A percentile compares a stretch with the other conserved stretches of the same genome.
phyloP scores from a whole-genome alignment of 2,888 invertebrate species.

The Tubiluchus corallicola region DNA sequence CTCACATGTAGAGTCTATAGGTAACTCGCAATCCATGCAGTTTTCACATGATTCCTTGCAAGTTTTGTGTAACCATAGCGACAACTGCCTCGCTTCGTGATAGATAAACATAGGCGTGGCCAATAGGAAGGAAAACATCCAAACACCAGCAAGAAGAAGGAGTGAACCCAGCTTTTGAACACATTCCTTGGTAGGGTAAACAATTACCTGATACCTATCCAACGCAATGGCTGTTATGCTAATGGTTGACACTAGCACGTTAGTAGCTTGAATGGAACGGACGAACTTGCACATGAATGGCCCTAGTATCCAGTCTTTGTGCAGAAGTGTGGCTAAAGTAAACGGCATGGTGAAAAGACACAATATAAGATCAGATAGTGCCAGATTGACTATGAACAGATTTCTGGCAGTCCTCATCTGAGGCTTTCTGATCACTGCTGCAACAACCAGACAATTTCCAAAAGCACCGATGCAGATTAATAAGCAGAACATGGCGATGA shows the following conservation, averaged over 20 bases:
- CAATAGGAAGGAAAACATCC: slow-evolving; percentile 50
- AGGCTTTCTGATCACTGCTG: slow-evolving; percentile 58
- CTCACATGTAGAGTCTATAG: no score
- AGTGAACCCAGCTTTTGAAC: slow-evolving; percentile 55
- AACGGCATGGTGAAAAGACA: slow-evolving; percentile 77
- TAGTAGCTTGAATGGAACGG: slow-evolving; percentile 66
- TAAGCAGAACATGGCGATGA: slow-evolving; percentile 43
- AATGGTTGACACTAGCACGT: slow-evolving; percentile 79
- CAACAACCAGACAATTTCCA: slow-evolving; percentile 67
- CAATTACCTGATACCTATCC: slow-evolving; percentile 48
- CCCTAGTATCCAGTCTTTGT: slow-evolving; percentile 70
- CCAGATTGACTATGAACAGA: slow-evolving; percentile 34
- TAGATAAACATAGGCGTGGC: slow-evolving; percentile 61
- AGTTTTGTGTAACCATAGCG: no score
- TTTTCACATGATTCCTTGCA: no score
- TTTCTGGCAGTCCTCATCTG: slow-evolving; percentile 71
- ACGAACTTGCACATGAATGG: slow-evolving; percentile 69
- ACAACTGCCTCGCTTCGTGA: no score
- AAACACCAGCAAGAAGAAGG: slow-evolving; percentile 40
- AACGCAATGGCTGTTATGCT: slow-evolving; percentile 67
- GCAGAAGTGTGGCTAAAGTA: slow-evolving; percentile 64
- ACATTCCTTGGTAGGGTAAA: slow-evolving; percentile 57
- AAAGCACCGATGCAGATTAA: slow-evolving; percentile 60
- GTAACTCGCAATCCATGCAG: no score
- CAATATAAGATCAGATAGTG: slow-evolving; percentile 54